Evolutionary conservation across 1,140 invertebrate genomes (phyloP), one percentile per base, ranked within the genome.

Genomic region (Heliconius congener): DNA sequence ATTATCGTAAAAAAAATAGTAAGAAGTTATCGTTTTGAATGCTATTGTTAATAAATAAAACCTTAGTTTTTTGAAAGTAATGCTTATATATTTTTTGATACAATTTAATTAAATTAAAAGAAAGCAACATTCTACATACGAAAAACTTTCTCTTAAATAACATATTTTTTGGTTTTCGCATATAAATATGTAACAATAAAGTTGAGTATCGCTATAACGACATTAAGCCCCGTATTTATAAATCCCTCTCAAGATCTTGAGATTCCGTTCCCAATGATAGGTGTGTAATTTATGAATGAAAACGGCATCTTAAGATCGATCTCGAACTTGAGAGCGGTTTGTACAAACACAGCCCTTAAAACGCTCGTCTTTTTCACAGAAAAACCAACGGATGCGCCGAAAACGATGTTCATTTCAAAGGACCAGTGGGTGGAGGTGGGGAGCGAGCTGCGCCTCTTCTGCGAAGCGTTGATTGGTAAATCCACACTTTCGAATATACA

Each of bases 401-500:
- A 94, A 92, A 94, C 94, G 71, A 96, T 96, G 83, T 96, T 95
- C 89, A 92, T 95, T 55, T 95, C 95, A 19, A 87, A 92, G 81
- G 93, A 96, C 86, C 93, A 94, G 86, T 93, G 94, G 91, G 91
- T 95, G 73, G 92, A 93, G 60, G 90, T 96, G 60, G 96, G 96
- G 9, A 95, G 95, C 73, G 90, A 94, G 13, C 94, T 96, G 16
- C 94, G 97, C 80, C 92, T 97, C 37, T 97, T 96, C 92, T 97
- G 97, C 91, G 97, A 97, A 92, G 97, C 96, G 77, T 97, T 97
- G 88, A 95, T 97, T 71, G 97, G 97, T 95, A 95, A 96, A 94
- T 94, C 50, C 74, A 60, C 72, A 75, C 73, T 74, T 77, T 75
- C 55, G 60, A 66, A 66, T 66, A 66, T 66, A 23, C 60, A 66